Percentiles rank a stretch among this genome's conserved stretches.
Conservation (phyloP, 2,888 invertebrate species). For the Phrixothrix hirtus region DNA sequence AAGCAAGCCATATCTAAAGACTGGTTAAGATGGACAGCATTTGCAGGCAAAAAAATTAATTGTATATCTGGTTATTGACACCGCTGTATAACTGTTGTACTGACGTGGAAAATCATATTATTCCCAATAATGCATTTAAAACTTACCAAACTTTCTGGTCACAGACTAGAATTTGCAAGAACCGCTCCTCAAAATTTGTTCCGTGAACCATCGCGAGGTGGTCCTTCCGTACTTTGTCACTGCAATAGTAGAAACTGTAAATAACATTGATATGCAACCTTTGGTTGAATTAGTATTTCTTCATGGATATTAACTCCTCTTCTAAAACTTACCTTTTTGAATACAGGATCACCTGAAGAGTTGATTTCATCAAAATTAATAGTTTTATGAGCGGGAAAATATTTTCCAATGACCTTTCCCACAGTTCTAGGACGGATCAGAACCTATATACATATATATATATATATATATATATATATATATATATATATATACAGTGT, state of each 20-base stretch:
- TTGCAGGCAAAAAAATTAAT: constrained; percentile 25
- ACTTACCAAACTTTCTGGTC: neutral
- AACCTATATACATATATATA: too few relatives aligned
- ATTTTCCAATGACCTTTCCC: too few relatives aligned
- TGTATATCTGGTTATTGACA: too few relatives aligned
- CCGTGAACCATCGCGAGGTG: constrained; percentile 10
- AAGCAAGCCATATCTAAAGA: constrained; percentile 27
- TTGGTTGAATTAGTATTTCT: constrained; percentile 3
- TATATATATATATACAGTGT: too few relatives aligned
- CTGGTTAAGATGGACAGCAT: constrained; percentile 31
- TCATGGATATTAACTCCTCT: constrained; percentile 2
- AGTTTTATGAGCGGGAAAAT: too few relatives aligned
- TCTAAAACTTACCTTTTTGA: neutral
- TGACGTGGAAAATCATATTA: constrained; percentile 29
- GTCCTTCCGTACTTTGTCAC: constrained; percentile 23
- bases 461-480: too few relatives aligned
- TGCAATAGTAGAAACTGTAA: constrained; percentile 5
- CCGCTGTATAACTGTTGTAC: too few relatives aligned
- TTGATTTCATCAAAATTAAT: constrained; percentile 5
- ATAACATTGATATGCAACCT: constrained; percentile 4
- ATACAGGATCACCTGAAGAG: constrained; percentile 1
- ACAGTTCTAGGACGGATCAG: too few relatives aligned
- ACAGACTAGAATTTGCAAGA: constrained; percentile 13
- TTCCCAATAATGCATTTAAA: constrained; percentile 40
- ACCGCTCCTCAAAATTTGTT: too few relatives aligned